Conservation (phyloP, 2,113 vertebrate species). For the Anoura caudifer region DNA sequence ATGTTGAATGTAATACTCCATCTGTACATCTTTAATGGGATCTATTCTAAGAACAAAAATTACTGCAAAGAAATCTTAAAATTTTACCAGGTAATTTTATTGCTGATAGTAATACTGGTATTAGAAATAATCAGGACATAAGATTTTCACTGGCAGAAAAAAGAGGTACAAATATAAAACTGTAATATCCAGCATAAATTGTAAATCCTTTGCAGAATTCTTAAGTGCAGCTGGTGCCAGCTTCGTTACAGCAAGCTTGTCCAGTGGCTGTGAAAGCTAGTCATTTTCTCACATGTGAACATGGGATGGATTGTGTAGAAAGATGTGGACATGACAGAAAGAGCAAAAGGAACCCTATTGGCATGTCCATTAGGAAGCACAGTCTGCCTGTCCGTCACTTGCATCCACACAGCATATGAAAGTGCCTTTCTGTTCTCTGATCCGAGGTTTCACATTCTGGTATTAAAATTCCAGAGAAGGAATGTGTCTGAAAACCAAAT, state of each 20-base stretch:
- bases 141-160: constrained; percentile 2
- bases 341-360: background rate
- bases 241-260: background rate
- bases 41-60: background rate
- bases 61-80: background rate
- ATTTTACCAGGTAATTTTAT: background rate
- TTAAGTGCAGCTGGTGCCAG: background rate
- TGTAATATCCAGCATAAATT: background rate
- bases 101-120: background rate
- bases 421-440: background rate
- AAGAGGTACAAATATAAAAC: background rate
- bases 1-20: background rate
- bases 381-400: background rate
- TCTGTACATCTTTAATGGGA: background rate
- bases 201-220: background rate
- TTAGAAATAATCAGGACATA: background rate
- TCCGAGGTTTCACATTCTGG: background rate
- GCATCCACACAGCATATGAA: background rate
- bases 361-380: too few relatives aligned
- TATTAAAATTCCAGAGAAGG: background rate
- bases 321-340: background rate
- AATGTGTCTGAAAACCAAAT: background rate
- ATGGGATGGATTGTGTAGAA: background rate
- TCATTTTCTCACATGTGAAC: background rate
- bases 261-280: background rate